phyloP scores from a whole-genome alignment of 2,888 invertebrate species.

The Sinohyriopsis cumingii region DNA sequence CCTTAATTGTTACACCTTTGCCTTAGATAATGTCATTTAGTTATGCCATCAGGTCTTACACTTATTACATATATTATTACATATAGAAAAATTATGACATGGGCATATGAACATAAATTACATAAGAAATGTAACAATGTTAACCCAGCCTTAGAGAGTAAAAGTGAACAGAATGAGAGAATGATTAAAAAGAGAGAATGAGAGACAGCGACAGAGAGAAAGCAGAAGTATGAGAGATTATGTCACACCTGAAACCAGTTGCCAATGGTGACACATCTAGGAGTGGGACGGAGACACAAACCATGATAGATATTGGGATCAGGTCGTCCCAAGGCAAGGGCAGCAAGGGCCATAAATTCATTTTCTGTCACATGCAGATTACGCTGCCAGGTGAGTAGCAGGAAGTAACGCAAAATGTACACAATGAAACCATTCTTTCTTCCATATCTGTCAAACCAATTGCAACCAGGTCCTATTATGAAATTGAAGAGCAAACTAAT shows the following conservation, averaged over 20 bases:
- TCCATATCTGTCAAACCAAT: slow-evolving; percentile 65
- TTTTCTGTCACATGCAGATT: slow-evolving; percentile 56
- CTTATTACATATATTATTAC: too few species aligned
- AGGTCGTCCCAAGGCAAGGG: slow-evolving; percentile 47
- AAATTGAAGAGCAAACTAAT: slow-evolving; percentile 11
- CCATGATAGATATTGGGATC: slow-evolving; percentile 50
- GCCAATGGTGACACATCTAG: slow-evolving; percentile 62
- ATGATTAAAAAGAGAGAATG: too few species aligned
- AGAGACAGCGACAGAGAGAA: neutral
- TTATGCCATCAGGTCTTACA: too few species aligned
- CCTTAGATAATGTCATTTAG: too few species aligned
- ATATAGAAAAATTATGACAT: too few species aligned
- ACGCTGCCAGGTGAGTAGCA: slow-evolving; percentile 57
- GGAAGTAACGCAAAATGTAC: slow-evolving; percentile 64
- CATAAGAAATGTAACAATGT: too few species aligned
- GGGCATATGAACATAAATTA: too few species aligned
- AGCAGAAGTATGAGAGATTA: neutral
- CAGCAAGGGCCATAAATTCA: slow-evolving; percentile 62
- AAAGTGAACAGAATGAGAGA: too few species aligned
- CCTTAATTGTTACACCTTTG: too few species aligned
- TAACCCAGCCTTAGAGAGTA: too few species aligned
- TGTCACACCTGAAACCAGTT: slow-evolving; percentile 65
- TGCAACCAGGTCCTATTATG: slow-evolving; percentile 37
- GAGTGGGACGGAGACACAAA: slow-evolving; percentile 52
- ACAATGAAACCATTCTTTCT: slow-evolving; percentile 61